Evolutionary conservation across 2,113 vertebrate genomes (phyloP).

Genomic region (Sapayoa aenigma): DNA sequence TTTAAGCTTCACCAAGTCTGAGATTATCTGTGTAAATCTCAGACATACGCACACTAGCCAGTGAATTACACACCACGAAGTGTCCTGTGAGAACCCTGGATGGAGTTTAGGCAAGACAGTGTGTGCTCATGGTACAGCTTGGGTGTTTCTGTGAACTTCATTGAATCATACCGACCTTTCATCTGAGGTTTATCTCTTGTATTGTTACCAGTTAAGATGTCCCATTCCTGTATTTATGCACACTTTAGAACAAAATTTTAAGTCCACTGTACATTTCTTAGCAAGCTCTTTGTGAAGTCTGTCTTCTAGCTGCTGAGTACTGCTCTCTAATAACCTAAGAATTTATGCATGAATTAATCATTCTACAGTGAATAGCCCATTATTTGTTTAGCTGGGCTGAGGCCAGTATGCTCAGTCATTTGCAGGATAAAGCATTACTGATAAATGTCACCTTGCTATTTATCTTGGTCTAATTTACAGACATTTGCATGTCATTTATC

Average conservation of each 20-base stretch:
- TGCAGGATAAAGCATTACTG: neutral
- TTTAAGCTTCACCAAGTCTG: neutral
- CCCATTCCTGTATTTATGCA: neutral
- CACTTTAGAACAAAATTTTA: neutral
- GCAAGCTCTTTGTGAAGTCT: neutral
- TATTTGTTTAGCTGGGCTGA: neutral
- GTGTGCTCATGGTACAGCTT: neutral
- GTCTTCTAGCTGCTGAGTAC: neutral
- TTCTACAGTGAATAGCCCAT: neutral
- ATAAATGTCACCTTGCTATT: neutral
- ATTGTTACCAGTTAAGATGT: neutral
- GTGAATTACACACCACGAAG: neutral
- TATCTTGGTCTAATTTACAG: neutral
- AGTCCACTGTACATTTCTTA: neutral
- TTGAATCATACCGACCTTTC: neutral
- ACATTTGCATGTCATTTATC: neutral
- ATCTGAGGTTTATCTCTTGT: neutral
- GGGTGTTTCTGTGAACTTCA: neutral
- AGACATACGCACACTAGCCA: neutral
- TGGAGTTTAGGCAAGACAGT: neutral
- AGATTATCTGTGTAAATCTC: neutral
- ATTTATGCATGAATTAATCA: neutral
- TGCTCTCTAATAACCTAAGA: neutral
- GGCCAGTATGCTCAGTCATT: neutral
- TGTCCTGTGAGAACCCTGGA: neutral